Evolutionary conservation across 2,888 invertebrate species (phyloP).

Genomic region (Cerastis leucographa): DNA sequence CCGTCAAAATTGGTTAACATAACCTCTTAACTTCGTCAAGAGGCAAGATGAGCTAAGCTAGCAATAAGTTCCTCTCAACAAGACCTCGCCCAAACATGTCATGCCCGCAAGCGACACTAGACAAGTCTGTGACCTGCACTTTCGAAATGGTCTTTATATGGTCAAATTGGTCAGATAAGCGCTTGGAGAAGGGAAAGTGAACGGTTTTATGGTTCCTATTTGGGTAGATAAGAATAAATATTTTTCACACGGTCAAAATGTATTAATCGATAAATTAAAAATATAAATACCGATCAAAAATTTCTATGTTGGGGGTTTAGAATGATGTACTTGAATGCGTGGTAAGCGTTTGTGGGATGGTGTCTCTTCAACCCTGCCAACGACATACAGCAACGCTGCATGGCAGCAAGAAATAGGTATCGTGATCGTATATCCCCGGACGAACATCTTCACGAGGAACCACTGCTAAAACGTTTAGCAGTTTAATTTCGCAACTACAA

Average conservation of each 20-base stretch:
- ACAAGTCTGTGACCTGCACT: constrained; percentile 53
- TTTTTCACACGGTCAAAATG: too few species aligned
- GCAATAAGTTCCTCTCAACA: background rate
- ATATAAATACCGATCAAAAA: too few species aligned
- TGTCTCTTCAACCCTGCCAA: too few species aligned
- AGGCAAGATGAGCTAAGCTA: constrained; percentile 28
- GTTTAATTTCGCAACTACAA: background rate
- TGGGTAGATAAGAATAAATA: background rate
- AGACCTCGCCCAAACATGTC: constrained; percentile 21
- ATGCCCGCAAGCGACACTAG: constrained; percentile 61
- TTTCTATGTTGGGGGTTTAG: too few species aligned
- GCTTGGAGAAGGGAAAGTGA: constrained; percentile 45
- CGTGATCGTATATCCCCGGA: background rate
- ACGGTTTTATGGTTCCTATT: constrained; percentile 27
- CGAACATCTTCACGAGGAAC: background rate
- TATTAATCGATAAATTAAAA: too few species aligned
- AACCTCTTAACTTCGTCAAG: background rate
- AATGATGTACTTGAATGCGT: too few species aligned
- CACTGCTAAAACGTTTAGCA: background rate
- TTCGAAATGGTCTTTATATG: constrained; percentile 61
- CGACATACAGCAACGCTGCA: background rate
- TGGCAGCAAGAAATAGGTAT: background rate
- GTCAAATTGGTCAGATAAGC: constrained; percentile 58
- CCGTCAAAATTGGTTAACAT: background rate
- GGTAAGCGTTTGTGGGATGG: too few species aligned